A percentile compares a stretch with the other conserved stretches of the same genome.
Evolutionary conservation across 2,888 invertebrate genomes (phyloP).

Genomic region (Macroteleia sp.): DNA sequence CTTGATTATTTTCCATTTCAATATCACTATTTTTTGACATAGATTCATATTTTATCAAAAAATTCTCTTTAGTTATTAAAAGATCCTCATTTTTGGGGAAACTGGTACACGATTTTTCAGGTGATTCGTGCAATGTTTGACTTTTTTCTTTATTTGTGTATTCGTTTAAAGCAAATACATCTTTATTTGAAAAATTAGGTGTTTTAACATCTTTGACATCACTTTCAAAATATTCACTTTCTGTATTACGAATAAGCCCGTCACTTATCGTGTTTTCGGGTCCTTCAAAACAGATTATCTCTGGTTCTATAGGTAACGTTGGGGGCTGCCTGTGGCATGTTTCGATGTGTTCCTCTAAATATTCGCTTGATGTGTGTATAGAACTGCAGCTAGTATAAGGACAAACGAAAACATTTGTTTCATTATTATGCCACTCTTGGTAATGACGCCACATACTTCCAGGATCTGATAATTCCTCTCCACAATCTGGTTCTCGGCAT

Average conservation of each 20-base stretch:
- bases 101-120: slow-evolving; percentile 67
- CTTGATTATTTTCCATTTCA: slow-evolving; percentile 70
- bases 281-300: slow-evolving; percentile 81
- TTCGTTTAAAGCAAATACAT: slow-evolving; percentile 62
- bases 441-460: slow-evolving; percentile 83
- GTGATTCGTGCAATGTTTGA: slow-evolving; percentile 61
- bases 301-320: slow-evolving; percentile 79
- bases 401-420: slow-evolving; percentile 79
- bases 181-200: slow-evolving; percentile 65
- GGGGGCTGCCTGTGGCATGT: slow-evolving; percentile 79
- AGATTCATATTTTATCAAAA: slow-evolving; percentile 74
- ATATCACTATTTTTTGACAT: slow-evolving; percentile 67
- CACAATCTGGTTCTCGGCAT: slow-evolving; percentile 82
- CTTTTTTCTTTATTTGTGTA: slow-evolving; percentile 64
- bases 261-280: slow-evolving; percentile 76
- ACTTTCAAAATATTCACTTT: slow-evolving; percentile 66
- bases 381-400: slow-evolving; percentile 81
- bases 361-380: slow-evolving; percentile 77
- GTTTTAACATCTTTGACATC: slow-evolving; percentile 66
- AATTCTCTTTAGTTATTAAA: slow-evolving; percentile 77
- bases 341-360: slow-evolving; percentile 81
- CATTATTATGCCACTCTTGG: slow-evolving; percentile 82
- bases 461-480: slow-evolving; percentile 81
- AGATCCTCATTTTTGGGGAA: slow-evolving; percentile 75
- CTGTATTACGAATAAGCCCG: slow-evolving; percentile 69